Conservation (phyloP, 2,888 invertebrate genomes). For the Pseudococcus jackbeardsleyi region DNA sequence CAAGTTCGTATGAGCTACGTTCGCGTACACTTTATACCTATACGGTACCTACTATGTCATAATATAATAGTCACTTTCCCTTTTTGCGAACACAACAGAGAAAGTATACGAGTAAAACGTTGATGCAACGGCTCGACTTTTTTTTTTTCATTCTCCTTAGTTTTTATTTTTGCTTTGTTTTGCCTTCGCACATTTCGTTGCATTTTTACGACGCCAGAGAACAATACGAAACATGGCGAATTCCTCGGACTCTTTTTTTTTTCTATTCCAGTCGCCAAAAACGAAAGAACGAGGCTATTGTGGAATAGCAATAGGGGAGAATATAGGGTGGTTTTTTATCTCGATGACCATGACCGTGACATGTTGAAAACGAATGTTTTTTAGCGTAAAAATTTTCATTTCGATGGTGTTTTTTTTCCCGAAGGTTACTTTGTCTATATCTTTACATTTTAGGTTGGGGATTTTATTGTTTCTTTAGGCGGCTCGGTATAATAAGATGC, state of each 20-base stretch:
- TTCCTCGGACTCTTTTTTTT: constrained; percentile 4
- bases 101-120: constrained; percentile 46
- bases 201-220: neutral
- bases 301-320: neutral
- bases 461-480: neutral
- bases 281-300: neutral
- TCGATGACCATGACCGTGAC: constrained; percentile 7
- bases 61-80: constrained; percentile 64
- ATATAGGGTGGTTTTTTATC: constrained; percentile 16
- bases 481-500: neutral
- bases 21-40: constrained; percentile 37
- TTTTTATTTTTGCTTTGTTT: neutral
- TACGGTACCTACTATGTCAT: constrained; percentile 56
- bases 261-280: neutral
- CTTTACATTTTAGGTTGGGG: neutral
- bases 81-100: constrained; percentile 43
- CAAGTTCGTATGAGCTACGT: neutral
- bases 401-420: neutral
- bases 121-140: constrained; percentile 29
- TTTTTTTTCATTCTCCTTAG: neutral
- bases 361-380: constrained; percentile 23
- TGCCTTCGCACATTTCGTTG: neutral
- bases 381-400: neutral
- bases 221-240: neutral
- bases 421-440: neutral